Conservation (phyloP, 2,888 invertebrate genomes). For the Cenopis cana region DNA sequence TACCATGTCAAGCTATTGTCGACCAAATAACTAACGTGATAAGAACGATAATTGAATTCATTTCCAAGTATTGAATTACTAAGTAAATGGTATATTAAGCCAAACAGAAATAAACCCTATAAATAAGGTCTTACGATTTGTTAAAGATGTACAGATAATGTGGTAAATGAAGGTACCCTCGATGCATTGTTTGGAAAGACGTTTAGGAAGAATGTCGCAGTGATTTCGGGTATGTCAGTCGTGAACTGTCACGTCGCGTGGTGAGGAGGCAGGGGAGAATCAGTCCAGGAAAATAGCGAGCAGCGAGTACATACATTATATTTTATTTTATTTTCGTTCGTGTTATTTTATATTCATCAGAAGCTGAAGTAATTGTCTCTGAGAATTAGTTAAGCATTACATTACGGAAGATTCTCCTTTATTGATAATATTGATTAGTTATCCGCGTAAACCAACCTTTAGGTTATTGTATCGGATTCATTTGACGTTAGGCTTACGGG, state of each 20-base stretch:
- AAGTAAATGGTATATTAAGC: not conserved
- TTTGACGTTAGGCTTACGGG: too few species aligned
- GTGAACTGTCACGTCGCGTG: conserved; percentile 71
- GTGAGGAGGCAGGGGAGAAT: conserved; percentile 54
- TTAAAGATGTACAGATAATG: conserved; percentile 43
- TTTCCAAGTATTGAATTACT: conserved; percentile 27
- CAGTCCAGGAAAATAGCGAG: conserved; percentile 57
- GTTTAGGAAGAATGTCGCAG: conserved; percentile 78
- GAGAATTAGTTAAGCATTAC: not conserved
- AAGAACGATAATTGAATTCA: conserved; percentile 46
- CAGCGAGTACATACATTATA: not conserved
- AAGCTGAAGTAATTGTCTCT: not conserved
- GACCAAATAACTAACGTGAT: conserved; percentile 48
- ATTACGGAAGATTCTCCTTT: too few species aligned
- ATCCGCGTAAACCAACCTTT: too few species aligned
- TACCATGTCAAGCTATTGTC: conserved; percentile 49
- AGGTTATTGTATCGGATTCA: too few species aligned
- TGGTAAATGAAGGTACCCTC: conserved; percentile 59
- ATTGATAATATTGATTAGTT: too few species aligned
- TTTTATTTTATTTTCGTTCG: too few species aligned
- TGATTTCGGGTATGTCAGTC: conserved; percentile 81
- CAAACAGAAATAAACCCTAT: conserved; percentile 14
- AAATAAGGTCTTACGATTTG: not conserved
- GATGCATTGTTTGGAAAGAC: conserved; percentile 71
- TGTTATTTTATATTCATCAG: not conserved